Conservation (phyloP, 2,113 vertebrate genomes). For the pig (Sus scrofa) region T2T-Sscrofa CM000812.6:108393001-108393500, state of each 20-base stretch:
- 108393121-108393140: background rate
- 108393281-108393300: background rate
- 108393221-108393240: background rate
- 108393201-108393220: background rate
- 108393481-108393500: constrained; percentile 9
- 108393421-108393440: background rate
- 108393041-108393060: background rate
- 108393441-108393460: background rate
- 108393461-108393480: background rate
- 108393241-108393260: background rate
- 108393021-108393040: background rate
- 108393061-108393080: background rate
- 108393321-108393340: background rate
- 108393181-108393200: background rate
- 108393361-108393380: background rate
- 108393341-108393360: background rate
- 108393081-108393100: background rate
- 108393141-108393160: background rate
- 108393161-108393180: constrained; percentile 33
- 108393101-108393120: background rate
- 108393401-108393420: background rate
- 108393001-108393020: background rate
- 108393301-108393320: background rate
- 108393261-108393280: background rate
- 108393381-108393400: background rate